These are phyloP conservation scores for Coregonus sp. DNA, from an alignment of 2,797 vertebrate species.

Conservation along the genomic window DNA sequence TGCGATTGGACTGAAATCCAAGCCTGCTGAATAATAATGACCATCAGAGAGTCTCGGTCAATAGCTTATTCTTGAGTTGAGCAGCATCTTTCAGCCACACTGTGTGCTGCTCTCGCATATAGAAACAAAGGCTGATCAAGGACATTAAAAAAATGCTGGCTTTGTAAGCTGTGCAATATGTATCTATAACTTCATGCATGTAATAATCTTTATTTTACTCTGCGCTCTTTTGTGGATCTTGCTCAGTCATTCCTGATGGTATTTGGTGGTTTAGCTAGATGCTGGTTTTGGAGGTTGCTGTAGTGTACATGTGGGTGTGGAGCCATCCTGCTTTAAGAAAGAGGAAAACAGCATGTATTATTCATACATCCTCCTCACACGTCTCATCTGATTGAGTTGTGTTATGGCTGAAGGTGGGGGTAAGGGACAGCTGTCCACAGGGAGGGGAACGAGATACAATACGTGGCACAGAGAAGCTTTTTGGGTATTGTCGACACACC, in stretches of 20 bases:
- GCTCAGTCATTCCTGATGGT: background rate
- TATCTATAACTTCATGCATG: background rate
- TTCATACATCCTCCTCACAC: background rate
- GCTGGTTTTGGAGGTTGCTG: background rate
- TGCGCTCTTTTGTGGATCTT: background rate
- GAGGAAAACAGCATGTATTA: slow-evolving; percentile 2
- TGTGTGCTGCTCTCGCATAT: background rate
- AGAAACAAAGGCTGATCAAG: slow-evolving; percentile 2
- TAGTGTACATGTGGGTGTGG: background rate
- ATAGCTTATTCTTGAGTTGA: background rate
- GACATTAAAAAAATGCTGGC: background rate
- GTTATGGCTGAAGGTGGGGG: background rate
- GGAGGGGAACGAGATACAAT: background rate
- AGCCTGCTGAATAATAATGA: background rate
- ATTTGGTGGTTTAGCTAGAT: background rate
- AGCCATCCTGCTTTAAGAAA: background rate
- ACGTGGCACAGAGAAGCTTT: background rate
- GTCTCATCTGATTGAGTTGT: background rate
- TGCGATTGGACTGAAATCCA: background rate
- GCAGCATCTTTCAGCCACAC: background rate
- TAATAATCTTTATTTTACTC: background rate
- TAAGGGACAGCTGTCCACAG: slow-evolving; percentile 3
- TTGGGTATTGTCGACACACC: background rate
- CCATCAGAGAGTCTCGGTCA: background rate
- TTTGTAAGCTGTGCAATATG: background rate